phyloP scores from a whole-genome alignment of 1,140 invertebrate genomes.

The Drosophila saltans region DNA sequence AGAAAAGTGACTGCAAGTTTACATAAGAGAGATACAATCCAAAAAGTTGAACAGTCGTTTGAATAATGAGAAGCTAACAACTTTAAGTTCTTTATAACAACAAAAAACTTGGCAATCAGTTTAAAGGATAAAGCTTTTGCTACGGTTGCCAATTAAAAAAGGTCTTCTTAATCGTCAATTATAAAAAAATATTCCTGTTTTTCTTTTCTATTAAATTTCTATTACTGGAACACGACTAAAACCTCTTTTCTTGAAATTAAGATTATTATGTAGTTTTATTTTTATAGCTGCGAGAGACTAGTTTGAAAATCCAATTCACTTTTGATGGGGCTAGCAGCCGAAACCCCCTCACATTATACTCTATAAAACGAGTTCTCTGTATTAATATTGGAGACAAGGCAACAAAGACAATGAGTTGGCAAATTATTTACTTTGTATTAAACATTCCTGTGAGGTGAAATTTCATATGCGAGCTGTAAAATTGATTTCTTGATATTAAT shows the following conservation, averaged over 20 bases:
- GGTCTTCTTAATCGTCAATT: neutral
- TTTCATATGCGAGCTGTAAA: neutral
- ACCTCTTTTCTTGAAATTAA: too few relatives aligned
- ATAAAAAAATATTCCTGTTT: neutral
- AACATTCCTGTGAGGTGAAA: too few relatives aligned
- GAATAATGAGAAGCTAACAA: constrained; percentile 3
- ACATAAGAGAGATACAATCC: constrained; percentile 8
- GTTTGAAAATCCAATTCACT: neutral
- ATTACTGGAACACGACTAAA: too few relatives aligned
- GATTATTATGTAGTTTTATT: neutral
- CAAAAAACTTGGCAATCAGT: constrained; percentile 5
- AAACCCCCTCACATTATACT: neutral
- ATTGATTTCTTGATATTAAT: constrained; percentile 1
- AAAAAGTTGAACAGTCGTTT: neutral
- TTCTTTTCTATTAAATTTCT: too few relatives aligned
- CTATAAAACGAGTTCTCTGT: neutral
- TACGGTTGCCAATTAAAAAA: neutral
- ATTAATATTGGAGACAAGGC: neutral
- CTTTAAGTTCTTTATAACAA: neutral
- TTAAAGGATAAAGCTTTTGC: neutral
- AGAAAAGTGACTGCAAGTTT: constrained; percentile 11
- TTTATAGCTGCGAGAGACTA: neutral
- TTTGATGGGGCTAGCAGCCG: neutral
- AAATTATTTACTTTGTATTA: neutral
- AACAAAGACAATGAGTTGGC: neutral